Evolutionary conservation across 2,888 invertebrate genomes (phyloP).

Genomic region (Kryphioiulus occultus): DNA sequence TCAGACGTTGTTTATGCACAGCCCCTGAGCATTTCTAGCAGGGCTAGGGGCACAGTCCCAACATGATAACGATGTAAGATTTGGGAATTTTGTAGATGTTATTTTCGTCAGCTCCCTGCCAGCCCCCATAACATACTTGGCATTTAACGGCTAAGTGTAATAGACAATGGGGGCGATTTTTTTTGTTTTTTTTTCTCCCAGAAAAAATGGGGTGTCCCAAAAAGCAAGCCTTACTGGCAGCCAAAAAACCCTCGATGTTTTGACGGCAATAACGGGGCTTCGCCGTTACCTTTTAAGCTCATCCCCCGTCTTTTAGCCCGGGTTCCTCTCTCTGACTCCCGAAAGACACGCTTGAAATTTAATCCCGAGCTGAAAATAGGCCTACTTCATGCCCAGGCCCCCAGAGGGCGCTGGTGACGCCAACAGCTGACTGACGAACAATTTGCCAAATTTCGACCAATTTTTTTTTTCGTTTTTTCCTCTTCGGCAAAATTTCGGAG

Average conservation of each 20-base stretch:
- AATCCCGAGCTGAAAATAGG: slow-evolving; percentile 33
- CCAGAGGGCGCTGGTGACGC: not conserved
- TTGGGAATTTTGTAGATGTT: not conserved
- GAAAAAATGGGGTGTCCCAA: not conserved
- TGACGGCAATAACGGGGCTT: slow-evolving; percentile 44
- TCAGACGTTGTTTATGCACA: too few species aligned
- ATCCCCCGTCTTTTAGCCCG: not conserved
- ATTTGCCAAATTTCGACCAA: not conserved
- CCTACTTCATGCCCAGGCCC: not conserved
- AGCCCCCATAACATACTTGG: not conserved
- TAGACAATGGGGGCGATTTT: not conserved
- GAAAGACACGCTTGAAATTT: not conserved
- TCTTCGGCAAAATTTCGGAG: not conserved
- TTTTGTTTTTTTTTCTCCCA: not conserved
- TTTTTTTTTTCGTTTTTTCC: not conserved
- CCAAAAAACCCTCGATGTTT: slow-evolving; percentile 8
- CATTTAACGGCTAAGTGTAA: not conserved
- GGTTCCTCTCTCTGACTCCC: not conserved
- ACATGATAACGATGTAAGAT: not conserved
- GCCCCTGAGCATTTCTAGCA: too few species aligned
- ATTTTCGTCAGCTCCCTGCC: not conserved
- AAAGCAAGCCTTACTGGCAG: not conserved
- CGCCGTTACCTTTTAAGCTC: slow-evolving; percentile 46
- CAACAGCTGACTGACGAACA: slow-evolving; percentile 39
- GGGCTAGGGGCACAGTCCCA: too few species aligned